Evolutionary conservation across 2,113 vertebrate genomes (phyloP), one percentile per base, ranked within the genome.

Genomic region (Aptenodytes forsteri): DNA sequence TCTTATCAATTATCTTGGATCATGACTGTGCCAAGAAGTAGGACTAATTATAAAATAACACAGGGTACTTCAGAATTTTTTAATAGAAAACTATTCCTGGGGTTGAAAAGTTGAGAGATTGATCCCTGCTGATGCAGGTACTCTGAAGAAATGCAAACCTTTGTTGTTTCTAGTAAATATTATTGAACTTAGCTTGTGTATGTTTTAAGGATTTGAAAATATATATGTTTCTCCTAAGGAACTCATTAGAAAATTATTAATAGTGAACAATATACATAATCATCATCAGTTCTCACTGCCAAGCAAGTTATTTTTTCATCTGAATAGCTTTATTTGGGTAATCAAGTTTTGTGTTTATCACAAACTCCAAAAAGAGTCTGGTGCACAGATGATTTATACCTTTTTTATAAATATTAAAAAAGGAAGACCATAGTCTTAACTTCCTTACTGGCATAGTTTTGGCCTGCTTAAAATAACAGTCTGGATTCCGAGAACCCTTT

Each of bases 401-500:
- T 30, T 34, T 75, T 71, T 47, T 5, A 49, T 62, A 90, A 67
- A 80, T 46, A 50, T 9, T 20, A 1, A 40, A 50, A 82, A 59
- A 58, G 50, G 1, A 58, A 75, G 27, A 34, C 11, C 0, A 0
- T 36, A 61, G 17, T 71, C 42, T 70, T 73, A 83, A 21, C 6
- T 56, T 83, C 11, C 16, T 77, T 47, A 69, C 49, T 38, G 77
- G 21, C 4, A 14, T 59, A 40, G 29, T 44, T 90, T 86, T 40
- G 14, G 1, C 34, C 77, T 66, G 27, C 64, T 85, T 81, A 22
- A 92, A 88, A 27, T 76, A 85, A 36, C 11, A n/a, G 2, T 29
- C 55, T 77, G 36, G 21, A 49, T 77, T 81, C 40, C 47, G 13
- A 76, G 10, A 83, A 72, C 6, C 6, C 1, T 4, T n/a, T 50